Evolutionary conservation across 2,113 vertebrate species (phyloP).

Genomic region (Ceyx margarethae): DNA sequence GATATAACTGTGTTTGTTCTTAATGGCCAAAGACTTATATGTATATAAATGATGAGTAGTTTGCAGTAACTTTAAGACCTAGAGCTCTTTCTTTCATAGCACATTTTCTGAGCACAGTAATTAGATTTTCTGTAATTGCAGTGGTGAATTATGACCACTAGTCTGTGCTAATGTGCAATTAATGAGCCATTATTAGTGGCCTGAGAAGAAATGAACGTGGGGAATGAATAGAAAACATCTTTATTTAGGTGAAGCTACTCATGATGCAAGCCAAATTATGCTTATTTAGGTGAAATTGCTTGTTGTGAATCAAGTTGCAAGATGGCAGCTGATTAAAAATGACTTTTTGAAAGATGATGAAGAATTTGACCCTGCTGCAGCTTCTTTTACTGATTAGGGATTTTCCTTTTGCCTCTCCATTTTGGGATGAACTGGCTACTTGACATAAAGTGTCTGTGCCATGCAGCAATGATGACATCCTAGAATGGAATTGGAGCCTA

Average conservation of each 20-base stretch:
- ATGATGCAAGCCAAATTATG: too few relatives aligned
- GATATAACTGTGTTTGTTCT: not conserved
- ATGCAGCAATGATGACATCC: not conserved
- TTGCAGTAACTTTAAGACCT: not conserved
- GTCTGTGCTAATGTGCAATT: slow-evolving; percentile 52
- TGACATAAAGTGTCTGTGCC: not conserved
- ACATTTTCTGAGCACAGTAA: not conserved
- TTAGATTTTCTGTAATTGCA: not conserved
- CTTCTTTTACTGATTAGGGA: not conserved
- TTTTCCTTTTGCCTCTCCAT: not conserved
- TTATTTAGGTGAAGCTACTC: not conserved
- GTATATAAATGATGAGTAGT: not conserved
- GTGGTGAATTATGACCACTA: slow-evolving; percentile 43
- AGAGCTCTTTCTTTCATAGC: not conserved
- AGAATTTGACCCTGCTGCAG: not conserved
- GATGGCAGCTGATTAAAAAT: not conserved
- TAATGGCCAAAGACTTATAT: not conserved
- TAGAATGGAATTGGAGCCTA: not conserved
- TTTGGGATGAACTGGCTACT: not conserved
- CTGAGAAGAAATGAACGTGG: not conserved
- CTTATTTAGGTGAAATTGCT: not conserved
- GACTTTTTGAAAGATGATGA: not conserved
- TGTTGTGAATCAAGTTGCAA: not conserved
- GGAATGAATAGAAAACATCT: not conserved
- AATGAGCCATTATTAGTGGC: not conserved